Evolutionary conservation across 2,113 vertebrate genomes (phyloP).

Genomic region (Zosterops hypoxanthus): DNA sequence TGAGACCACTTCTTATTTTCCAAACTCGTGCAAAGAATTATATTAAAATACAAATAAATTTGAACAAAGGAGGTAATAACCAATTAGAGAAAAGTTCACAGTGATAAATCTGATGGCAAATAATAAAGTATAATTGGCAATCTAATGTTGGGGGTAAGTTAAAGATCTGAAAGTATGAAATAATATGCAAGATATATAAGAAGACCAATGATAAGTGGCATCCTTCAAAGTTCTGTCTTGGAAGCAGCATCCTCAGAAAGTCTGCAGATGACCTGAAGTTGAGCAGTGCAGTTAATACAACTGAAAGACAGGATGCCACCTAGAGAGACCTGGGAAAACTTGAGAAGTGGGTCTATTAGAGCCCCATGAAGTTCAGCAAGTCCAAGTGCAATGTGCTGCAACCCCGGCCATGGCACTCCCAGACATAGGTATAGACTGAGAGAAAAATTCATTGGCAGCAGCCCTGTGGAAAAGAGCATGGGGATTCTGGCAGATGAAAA

Average conservation of each 20-base stretch:
- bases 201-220: background rate
- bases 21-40: background rate
- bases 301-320: background rate
- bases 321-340: background rate
- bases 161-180: background rate
- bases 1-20: background rate
- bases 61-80: background rate
- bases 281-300: background rate
- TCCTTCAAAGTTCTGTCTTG: background rate
- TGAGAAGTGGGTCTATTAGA: background rate
- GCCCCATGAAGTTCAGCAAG: background rate
- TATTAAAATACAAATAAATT: background rate
- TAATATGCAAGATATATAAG: background rate
- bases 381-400: background rate
- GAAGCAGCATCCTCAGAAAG: background rate
- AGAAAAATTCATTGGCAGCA: background rate
- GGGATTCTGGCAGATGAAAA: background rate
- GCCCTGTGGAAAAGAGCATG: background rate
- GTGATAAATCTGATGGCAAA: background rate
- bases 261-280: background rate
- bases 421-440: background rate
- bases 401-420: fast-evolving
- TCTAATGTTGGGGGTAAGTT: background rate
- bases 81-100: background rate
- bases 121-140: background rate